Evolutionary conservation across 2,888 invertebrate genomes (phyloP).

Genomic region (Anorthoa munda): DNA sequence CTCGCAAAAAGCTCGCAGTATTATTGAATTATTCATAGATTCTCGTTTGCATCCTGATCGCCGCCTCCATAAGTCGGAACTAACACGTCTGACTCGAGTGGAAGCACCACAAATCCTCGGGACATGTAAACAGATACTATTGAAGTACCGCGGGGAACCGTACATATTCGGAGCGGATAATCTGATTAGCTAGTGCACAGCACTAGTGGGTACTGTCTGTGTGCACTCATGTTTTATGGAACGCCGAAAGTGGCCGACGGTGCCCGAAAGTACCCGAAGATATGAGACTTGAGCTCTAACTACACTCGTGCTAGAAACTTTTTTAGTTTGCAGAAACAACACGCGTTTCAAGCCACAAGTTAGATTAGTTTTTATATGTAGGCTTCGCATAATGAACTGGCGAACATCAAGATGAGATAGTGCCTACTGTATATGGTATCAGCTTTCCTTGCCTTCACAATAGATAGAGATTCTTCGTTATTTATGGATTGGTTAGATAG

Average conservation of each 20-base stretch:
- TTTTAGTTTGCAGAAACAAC: slow-evolving; percentile 47
- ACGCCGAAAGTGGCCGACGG: slow-evolving; percentile 39
- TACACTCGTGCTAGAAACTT: slow-evolving; percentile 52
- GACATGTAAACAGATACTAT: slow-evolving; percentile 66
- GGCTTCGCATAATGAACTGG: slow-evolving; percentile 22
- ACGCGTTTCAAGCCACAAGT: slow-evolving; percentile 52
- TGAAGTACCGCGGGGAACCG: slow-evolving; percentile 28
- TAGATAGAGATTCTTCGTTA: not conserved
- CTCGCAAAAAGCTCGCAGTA: slow-evolving; percentile 70
- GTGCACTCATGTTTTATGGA: slow-evolving; percentile 62
- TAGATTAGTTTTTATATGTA: slow-evolving; percentile 59
- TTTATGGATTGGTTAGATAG: not conserved
- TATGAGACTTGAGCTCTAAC: slow-evolving; percentile 38
- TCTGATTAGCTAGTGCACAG: slow-evolving; percentile 53
- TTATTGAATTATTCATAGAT: slow-evolving; percentile 78
- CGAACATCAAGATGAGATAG: slow-evolving; percentile 27
- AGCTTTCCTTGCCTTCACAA: slow-evolving; percentile 25
- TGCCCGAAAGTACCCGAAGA: slow-evolving; percentile 44
- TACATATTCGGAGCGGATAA: slow-evolving; percentile 42
- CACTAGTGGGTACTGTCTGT: slow-evolving; percentile 35
- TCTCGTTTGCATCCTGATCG: slow-evolving; percentile 77
- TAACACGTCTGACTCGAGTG: slow-evolving; percentile 54
- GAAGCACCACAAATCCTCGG: slow-evolving; percentile 60
- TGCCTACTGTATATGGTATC: slow-evolving; percentile 4
- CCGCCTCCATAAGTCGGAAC: slow-evolving; percentile 68